A percentile compares a stretch with the other conserved stretches of the same genome.
phyloP scores from a whole-genome alignment of 2,888 invertebrate species.

The Latrodectus hesperus region DNA sequence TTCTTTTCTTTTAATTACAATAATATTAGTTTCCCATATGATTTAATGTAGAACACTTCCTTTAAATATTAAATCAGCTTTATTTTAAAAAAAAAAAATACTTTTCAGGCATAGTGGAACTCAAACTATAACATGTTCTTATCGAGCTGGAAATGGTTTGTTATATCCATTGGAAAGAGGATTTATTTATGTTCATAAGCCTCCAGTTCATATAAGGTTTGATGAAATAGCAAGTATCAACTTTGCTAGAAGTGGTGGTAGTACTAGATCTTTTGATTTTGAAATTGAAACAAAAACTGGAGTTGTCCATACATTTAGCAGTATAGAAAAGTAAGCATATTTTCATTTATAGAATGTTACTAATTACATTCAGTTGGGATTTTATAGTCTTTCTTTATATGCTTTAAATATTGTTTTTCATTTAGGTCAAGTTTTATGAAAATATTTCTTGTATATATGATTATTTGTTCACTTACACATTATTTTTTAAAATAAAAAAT shows the following conservation, averaged over 20 bases:
- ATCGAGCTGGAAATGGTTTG: constrained; percentile 97
- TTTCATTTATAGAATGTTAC: background rate
- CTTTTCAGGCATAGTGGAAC: constrained; percentile 84
- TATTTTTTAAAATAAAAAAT: no score
- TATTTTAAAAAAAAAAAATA: background rate
- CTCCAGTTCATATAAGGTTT: constrained; percentile 97
- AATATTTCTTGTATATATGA: no score
- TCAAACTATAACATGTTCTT: constrained; percentile 94
- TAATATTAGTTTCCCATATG: background rate
- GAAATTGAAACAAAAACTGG: constrained; percentile 88
- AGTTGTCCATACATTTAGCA: constrained; percentile 93
- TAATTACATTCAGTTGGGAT: no score
- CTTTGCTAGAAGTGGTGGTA: constrained; percentile 95
- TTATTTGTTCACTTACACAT: no score
- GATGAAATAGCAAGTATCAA: constrained; percentile 96
- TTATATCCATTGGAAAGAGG: constrained; percentile 98
- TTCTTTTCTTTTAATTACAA: no score
- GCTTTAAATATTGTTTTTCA: no score
- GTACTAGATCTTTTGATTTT: constrained; percentile 80
- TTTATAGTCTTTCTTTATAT: no score
- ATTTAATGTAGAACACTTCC: background rate
- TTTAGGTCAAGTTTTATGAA: no score
- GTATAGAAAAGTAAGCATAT: constrained; percentile 87
- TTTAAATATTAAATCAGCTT: background rate
- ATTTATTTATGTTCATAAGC: constrained; percentile 98